A percentile compares a stretch with the other conserved stretches of the same genome.
Evolutionary conservation across 2,888 invertebrate genomes (phyloP).

Genomic region (Andrena trimmerana): DNA sequence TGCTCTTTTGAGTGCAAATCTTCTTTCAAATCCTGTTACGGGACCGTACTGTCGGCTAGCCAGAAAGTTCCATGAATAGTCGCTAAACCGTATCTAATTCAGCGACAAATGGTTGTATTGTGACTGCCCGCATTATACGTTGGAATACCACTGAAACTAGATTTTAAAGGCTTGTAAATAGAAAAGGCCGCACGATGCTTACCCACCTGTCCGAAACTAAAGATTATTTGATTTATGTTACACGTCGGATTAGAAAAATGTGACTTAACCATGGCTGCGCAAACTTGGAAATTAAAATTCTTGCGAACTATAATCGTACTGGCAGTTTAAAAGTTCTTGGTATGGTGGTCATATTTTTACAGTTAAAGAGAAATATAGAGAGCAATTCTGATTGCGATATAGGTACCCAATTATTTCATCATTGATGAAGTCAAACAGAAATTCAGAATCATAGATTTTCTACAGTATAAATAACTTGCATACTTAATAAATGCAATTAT

Average conservation of each 20-base stretch:
- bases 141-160: constrained; percentile 28
- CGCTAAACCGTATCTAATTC: constrained; percentile 71
- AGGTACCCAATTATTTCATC: too few relatives aligned
- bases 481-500: too few relatives aligned
- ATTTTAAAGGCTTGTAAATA: constrained; percentile 36
- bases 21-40: constrained; percentile 17
- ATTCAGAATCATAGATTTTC: too few relatives aligned
- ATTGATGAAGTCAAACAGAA: too few relatives aligned
- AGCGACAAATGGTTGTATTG: constrained; percentile 70
- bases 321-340: not conserved
- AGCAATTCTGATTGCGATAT: too few relatives aligned
- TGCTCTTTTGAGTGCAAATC: not conserved
- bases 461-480: too few relatives aligned
- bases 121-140: constrained; percentile 49
- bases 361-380: not conserved
- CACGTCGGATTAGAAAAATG: not conserved
- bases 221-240: constrained; percentile 1
- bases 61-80: constrained; percentile 71
- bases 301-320: not conserved
- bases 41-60: constrained; percentile 19
- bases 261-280: not conserved
- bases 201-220: constrained; percentile 10
- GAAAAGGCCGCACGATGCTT: not conserved
- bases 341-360: too few relatives aligned
- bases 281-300: not conserved